Evolutionary conservation across 2,797 vertebrate species (phyloP), one percentile per base, ranked within the genome.

Genomic region (Acomys russatus): DNA sequence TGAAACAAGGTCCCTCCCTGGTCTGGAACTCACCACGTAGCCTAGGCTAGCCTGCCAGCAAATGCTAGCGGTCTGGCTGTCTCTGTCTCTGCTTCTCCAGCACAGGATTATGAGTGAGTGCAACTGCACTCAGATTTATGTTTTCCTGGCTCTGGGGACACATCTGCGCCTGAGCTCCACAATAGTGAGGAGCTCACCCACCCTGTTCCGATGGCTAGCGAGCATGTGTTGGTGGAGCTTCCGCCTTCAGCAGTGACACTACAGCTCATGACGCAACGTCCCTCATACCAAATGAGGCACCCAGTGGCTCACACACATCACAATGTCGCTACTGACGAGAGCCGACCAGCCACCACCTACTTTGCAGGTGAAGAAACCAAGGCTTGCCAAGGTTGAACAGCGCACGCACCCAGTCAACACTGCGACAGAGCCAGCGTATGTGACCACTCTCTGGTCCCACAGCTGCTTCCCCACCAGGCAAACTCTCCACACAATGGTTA

Each of bases 401-500:
- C 44, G 44, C 44, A 49, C 14, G 9, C 4, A 51, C 25, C 87
- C 51, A 23, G 49, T 7, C 25, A 25, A 38, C 28, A 5, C 17
- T 0, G 30, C 44, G 64, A 22, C 66, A 51, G 76, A 64, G 86
- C 7, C 30, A 61, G 66, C 9, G 15, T 30, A 35, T 0, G 33
- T 35, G 44, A 10, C 1, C 0, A 56, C 18, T 54, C 22, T 9
- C 30, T 0, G 71, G 66, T 73, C 30, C 59, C 15, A 0, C 38
- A 30, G 14, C 38, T 17, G 3, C 56, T 22, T 14, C 4, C 17
- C 15, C 4, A 6, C 0, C 74, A 0, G 1, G 22, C n/a, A 30
- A 5, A 0, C 1, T 22, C n/a, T 25, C 74, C 1, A 0, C 3
- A 7, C 63, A 28, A 0, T 35, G 38, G 44, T 0, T 0, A n/a